Base-by-base conservation (phyloP, 1,140 invertebrate species). In the Hylyphantes graminicola region DNA sequence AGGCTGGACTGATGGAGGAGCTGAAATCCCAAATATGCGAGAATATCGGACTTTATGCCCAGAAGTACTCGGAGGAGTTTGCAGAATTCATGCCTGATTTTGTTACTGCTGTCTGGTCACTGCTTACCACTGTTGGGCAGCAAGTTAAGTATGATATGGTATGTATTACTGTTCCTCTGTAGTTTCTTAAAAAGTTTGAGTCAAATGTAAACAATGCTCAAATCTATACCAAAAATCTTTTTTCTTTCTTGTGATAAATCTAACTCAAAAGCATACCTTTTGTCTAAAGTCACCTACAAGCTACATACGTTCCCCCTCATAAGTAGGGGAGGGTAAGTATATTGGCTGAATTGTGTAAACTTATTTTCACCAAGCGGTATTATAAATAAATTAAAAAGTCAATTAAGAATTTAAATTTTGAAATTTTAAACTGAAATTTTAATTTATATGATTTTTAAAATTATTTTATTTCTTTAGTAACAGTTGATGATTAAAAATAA, bases 1-100 rank as follows among this genome's bases (percentile, higher is more conserved):
- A 97, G 88, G 92, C 96, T 1, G 96, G 96, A 13, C 90, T 98
- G 1, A 91, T 98, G 86, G 97, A 98, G 89, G 94, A 97, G 87
- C 91, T 98, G 4, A 95, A 96, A 87, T 96, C 96, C 0, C 96
- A 99, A 91, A 94, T 99, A 17, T 99, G 97, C 90, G 96, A 98
- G 88, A 98, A 98, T 89, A 93, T 98, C 15, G 93, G 94, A 2
- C 91, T 99, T 51, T 99, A 98, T 90, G 97, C 97, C 2, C 94
- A 97, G 87, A 99, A 99, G 89, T 99, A 99, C 88, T 96, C 98
- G 89, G 98, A 99, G 90, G 98, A 99, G 88, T 99, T 99, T 90
- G 92, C 93, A 57, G 93, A 93, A 11, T 97, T 95, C 90, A 92
- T 98, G 63, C 94, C 95, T 8, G 91, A 92, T 53, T 99, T 99